Base-by-base conservation (phyloP, 2,888 invertebrate genomes). In the Calameuta pallipes region DNA sequence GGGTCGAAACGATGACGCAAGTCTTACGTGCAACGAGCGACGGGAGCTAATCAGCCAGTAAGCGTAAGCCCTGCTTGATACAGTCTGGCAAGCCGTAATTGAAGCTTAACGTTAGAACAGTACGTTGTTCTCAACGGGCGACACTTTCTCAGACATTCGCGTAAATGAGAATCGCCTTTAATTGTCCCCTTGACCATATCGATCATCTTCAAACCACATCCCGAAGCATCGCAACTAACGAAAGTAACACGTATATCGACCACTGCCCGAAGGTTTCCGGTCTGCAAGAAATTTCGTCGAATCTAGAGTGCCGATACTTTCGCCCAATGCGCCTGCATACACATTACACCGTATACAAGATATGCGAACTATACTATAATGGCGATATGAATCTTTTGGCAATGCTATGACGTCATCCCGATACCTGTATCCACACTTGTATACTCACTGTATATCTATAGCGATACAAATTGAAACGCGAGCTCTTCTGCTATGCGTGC, bases 391-490 rank as follows among this genome's bases (percentile, higher is more conserved):
- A 23, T 74, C 75, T 69, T 69, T 73, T 73, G 73, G 75, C 73
- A 36, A 35, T 37, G 34, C 1, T 77, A 73, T 77, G 73, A 77
- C 74, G 75, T 69, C 56, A 37, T 70, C 75, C 69, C 34, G 31
- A 69, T 41, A 71, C 69, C 75, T 73, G 69, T 75, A 37, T 34
- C 73, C 30, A 35, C 37, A 33, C 35, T 30, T 23, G 56, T 12
- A 75, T 15, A 37, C 36, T 11, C 11, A n/a, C 31, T 75, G 33
- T 41, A 33, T 31, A 31, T 33, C 76, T 35, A 76, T 56, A 78
- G 75, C 77, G 74, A 80, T 78, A 79, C 73, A 77, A 80, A 80
- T 81, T 80, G 86, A 84, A 83, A 83, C 74, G 35, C 75, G 83
- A 86, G 76, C 77, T 69, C 75, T 69, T 31, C 73, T 69, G 73